Evolutionary conservation across 1,140 invertebrate genomes (phyloP), one percentile per base, ranked within the genome.

Genomic region (Bombus difficillimus): DNA sequence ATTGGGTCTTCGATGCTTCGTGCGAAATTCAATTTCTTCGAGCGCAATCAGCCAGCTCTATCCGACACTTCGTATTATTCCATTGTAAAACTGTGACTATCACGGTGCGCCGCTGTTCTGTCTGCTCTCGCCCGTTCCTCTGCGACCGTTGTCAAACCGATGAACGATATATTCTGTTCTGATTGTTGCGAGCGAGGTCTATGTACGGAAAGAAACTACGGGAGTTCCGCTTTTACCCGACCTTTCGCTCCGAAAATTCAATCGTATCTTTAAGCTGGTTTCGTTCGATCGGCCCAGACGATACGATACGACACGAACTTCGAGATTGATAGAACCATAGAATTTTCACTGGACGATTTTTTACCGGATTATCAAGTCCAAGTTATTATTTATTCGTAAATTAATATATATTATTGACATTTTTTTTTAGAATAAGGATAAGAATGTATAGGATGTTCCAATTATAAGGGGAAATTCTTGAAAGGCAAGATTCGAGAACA

Each of bases 11-110:
- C 71, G 81, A 74, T 62, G 75, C 39, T 18, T n/a, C 66, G 9
- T 69, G 32, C 57, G 77, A 85, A 91, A 91, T 91, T 91, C 83
- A 87, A 88, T 91, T 90, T 88, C 76, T 88, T 81, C 77, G 76
- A 34, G 68, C 66, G 83, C 90, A 91, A 91, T 90, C 90, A 86
- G 66, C 73, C 80, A 68, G 53, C 47, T 64, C 72, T 62, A 66
- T 78, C 66, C 77, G 69, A 86, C 84, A 84, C 69, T 83, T 85
- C 28, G 79, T 88, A 89, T 83, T 89, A 88, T 89, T 86, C 86
- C 72, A 37, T n/a, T 28, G 68, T 32, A 77, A 83, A 79, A 86
- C 59, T 69, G 41, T 57, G 41, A 47, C 66, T 47, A 34, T 32
- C 79, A 8, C 41, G 25, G 47, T 22, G 53, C 15, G 32, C 47